Base-by-base conservation (phyloP, 1,140 invertebrate genomes). In the Oreohelix idahoensis region DNA sequence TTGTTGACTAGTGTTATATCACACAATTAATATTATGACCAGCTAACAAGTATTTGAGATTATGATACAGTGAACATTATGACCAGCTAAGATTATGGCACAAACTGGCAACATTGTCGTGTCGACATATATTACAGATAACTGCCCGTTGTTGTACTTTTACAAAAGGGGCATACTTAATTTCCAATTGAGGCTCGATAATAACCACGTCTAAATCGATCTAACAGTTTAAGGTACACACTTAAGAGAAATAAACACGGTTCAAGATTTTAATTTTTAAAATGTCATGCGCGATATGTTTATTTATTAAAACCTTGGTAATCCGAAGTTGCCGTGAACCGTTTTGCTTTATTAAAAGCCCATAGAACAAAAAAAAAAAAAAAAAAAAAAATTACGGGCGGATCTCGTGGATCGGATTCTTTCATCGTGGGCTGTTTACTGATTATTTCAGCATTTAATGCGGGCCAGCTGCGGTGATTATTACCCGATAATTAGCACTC, bases 401-500 rank as follows among this genome's bases (percentile, higher is more conserved):
- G 32, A 66, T 66, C 63, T 66, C 63, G 32, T 66, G 32, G 63
- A 66, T 66, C n/a, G 32, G 63, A 35, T 66, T 66, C n/a, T 66
- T 29, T 66, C 17, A 66, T 32, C 29, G n/a, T 35, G n/a, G n/a
- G 63, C 63, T 32, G 63, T 66, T 5, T 66, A 2, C 1, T 11
- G 63, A 32, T 66, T 66, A 66, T 35, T 29, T 66, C 63, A 42
- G 36, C n/a, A 42, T 73, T 73, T 73, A 20, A 39, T 39, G 71
- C 71, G 71, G 71, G 71, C 71, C 71, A n/a, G 42, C 36, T 45
- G 71, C 71, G 10, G 26, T n/a, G 36, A 73, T 73, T 73, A 45
- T 73, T 5, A 29, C 2, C 71, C n/a, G 71, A 73, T 73, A 39
- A 73, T 73, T 73, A 73, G 71, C 38, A 23, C 36, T 42, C 5